Conservation (phyloP, 2,888 invertebrate species). For the Platycheirus albimanus region DNA sequence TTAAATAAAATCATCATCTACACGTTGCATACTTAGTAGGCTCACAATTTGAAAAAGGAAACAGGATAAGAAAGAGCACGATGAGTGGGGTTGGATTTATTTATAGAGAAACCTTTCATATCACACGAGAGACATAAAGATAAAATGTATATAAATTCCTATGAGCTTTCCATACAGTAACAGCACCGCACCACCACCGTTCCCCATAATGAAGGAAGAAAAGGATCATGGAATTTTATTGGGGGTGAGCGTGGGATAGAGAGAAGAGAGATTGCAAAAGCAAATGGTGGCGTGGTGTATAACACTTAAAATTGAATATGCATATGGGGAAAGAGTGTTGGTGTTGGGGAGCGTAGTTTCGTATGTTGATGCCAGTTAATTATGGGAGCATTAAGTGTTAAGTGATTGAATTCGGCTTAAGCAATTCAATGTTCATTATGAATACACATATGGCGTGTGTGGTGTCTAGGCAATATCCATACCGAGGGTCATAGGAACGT, state of each 20-base stretch:
- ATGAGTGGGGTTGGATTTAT: slow-evolving; percentile 8
- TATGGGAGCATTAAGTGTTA: slow-evolving; percentile 63
- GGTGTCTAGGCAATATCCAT: neutral
- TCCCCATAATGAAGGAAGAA: neutral
- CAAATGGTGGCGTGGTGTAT: slow-evolving; percentile 9
- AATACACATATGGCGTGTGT: slow-evolving; percentile 33
- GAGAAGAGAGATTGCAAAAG: neutral
- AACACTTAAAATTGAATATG: neutral
- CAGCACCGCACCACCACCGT: neutral
- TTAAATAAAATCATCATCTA: neutral
- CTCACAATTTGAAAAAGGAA: neutral
- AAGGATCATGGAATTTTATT: neutral
- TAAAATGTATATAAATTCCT: slow-evolving; percentile 25
- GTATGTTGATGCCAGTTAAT: slow-evolving; percentile 55
- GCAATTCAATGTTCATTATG: slow-evolving; percentile 48
- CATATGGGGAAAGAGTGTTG: neutral
- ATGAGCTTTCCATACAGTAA: slow-evolving; percentile 18
- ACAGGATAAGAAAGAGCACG: slow-evolving; percentile 1
- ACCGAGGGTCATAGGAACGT: no score
- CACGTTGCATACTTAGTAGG: slow-evolving; percentile 15
- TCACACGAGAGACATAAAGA: slow-evolving; percentile 18
- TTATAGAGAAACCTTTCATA: slow-evolving; percentile 20
- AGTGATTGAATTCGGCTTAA: slow-evolving; percentile 58
- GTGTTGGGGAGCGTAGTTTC: neutral
- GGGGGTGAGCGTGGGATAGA: no score